phyloP scores from a whole-genome alignment of 2,797 vertebrate species.

The Typhlichthys subterraneus region DNA sequence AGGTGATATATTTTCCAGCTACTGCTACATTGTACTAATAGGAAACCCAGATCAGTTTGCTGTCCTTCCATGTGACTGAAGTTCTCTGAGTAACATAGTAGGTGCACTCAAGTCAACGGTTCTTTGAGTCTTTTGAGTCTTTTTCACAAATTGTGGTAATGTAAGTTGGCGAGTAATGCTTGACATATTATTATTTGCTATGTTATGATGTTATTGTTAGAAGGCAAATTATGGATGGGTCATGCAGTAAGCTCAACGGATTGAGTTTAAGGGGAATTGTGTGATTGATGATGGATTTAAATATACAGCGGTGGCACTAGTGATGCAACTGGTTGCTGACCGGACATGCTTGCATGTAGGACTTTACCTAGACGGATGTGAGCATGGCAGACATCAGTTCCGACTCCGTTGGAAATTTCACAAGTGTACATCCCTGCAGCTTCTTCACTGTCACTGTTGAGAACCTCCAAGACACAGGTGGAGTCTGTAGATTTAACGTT shows the following conservation, averaged over 20 bases:
- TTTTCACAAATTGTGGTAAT: slow-evolving; percentile 82
- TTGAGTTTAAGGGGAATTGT: not conserved
- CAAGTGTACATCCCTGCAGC: slow-evolving; percentile 87
- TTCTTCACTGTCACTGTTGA: slow-evolving; percentile 77
- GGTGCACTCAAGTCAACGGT: slow-evolving; percentile 79
- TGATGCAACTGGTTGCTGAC: not conserved
- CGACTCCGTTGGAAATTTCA: slow-evolving; percentile 85
- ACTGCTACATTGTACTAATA: slow-evolving; percentile 85
- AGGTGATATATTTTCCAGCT: slow-evolving; percentile 81
- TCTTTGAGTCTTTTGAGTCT: slow-evolving; percentile 82
- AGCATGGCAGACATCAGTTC: slow-evolving; percentile 83
- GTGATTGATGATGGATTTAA: not conserved
- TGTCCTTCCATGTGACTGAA: slow-evolving; percentile 86
- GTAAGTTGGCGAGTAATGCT: slow-evolving; percentile 34
- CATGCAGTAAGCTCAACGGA: slow-evolving; percentile 12
- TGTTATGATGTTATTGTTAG: not conserved
- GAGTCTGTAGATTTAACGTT: slow-evolving; percentile 60
- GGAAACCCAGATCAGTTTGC: slow-evolving; percentile 76
- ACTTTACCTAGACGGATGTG: slow-evolving; percentile 69
- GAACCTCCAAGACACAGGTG: slow-evolving; percentile 81
- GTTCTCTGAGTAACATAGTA: slow-evolving; percentile 84
- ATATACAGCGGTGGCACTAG: not conserved
- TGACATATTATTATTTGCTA: slow-evolving; percentile 17
- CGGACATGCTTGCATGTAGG: slow-evolving; percentile 15
- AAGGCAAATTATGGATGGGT: not conserved